A percentile compares a stretch with the other conserved stretches of the same genome.
These are phyloP conservation scores for Spondyliosoma cantharus DNA, from an alignment of 2,797 vertebrate genomes.

Conservation along the genomic window DNA sequence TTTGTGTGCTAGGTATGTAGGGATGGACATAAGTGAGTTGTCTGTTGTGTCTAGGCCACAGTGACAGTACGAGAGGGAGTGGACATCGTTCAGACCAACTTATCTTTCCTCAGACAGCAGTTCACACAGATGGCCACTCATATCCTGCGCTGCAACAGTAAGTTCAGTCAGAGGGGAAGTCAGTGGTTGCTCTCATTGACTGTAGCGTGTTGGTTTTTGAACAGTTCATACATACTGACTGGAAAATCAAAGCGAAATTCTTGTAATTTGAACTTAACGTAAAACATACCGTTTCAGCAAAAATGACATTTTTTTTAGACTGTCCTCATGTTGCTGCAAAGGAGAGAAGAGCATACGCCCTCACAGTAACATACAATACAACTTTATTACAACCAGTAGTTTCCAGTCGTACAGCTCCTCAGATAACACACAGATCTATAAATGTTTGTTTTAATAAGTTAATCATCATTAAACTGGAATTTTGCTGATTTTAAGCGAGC, in stretches of 20 bases:
- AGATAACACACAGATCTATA: no score
- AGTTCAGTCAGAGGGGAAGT: neutral
- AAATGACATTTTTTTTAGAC: neutral
- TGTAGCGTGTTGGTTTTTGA: neutral
- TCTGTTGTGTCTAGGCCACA: slow-evolving; percentile 78
- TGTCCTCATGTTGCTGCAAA: neutral
- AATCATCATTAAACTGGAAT: no score
- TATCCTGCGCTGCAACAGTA: slow-evolving; percentile 87
- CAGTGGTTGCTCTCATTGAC: neutral
- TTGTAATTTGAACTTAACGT: no score
- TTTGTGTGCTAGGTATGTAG: neutral
- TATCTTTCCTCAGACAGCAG: slow-evolving; percentile 89
- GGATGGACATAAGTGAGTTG: neutral
- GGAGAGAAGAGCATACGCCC: neutral
- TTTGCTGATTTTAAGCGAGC: no score
- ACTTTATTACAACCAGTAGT: no score
- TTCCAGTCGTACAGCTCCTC: no score
- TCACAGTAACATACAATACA: neutral
- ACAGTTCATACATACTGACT: no score
- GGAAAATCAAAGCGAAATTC: no score
- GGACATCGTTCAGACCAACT: slow-evolving; percentile 89
- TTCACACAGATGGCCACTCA: slow-evolving; percentile 88
- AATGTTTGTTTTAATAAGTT: no score
- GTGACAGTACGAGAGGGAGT: slow-evolving; percentile 87
- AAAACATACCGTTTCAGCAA: neutral